Evolutionary conservation across 2,888 invertebrate genomes (phyloP).

Genomic region (Nomada fucata): DNA sequence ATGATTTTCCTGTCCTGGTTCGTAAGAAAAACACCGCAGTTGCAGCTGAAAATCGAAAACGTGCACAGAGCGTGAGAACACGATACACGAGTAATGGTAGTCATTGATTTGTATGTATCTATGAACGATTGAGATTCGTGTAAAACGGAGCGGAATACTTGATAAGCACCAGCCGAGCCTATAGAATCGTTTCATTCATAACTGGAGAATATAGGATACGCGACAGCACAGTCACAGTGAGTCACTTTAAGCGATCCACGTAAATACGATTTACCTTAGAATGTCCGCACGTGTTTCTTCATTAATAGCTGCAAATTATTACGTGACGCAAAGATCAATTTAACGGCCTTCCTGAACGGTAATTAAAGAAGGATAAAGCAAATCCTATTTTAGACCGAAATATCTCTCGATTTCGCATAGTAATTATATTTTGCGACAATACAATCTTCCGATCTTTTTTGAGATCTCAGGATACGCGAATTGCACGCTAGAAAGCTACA

Average conservation of each 20-base stretch:
- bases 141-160: conserved; percentile 38
- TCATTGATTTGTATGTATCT: conserved; percentile 17
- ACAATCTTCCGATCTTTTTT: too few species aligned
- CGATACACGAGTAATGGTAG: neutral
- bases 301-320: too few species aligned
- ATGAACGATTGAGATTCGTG: conserved; percentile 21
- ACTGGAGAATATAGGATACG: conserved; percentile 38
- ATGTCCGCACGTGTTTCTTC: neutral
- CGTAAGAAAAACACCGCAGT: too few species aligned
- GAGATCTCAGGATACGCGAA: too few species aligned
- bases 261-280: conserved; percentile 23
- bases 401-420: too few species aligned
- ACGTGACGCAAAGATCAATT: too few species aligned
- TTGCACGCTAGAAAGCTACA: too few species aligned
- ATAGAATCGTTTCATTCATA: conserved; percentile 60
- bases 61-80: neutral
- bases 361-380: too few species aligned
- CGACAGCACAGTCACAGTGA: conserved; percentile 31
- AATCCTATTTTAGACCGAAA: too few species aligned
- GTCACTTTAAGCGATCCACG: conserved; percentile 47
- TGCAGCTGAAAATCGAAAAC: neutral
- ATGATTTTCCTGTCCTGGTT: too few species aligned
- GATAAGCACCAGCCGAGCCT: conserved; percentile 31
- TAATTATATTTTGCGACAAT: too few species aligned
- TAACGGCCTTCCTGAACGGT: too few species aligned